Evolutionary conservation across 2,113 vertebrate species (phyloP).

Genomic region (Cynocephalus volans): DNA sequence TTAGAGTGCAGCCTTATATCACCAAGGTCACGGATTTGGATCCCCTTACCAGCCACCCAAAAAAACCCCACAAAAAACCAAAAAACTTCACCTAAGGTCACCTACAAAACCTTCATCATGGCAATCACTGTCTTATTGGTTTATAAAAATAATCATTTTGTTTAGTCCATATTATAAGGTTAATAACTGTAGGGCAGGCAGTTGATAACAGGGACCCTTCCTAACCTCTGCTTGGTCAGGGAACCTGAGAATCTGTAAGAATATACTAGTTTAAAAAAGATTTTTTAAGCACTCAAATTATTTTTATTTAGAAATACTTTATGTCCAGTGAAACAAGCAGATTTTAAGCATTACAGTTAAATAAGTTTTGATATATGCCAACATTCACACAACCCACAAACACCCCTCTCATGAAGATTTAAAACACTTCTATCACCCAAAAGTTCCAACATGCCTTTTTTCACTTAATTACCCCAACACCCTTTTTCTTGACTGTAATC

Average conservation of each 20-base stretch:
- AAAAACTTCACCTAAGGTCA: background rate
- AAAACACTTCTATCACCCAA: slow-evolving; percentile 34
- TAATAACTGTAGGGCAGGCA: background rate
- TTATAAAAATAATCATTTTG: background rate
- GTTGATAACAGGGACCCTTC: background rate
- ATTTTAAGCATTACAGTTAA: background rate
- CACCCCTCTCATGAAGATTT: background rate
- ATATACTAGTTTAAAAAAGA: background rate
- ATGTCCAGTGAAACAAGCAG: background rate
- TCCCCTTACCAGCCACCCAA: too few relatives aligned
- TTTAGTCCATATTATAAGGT: background rate
- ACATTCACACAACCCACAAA: background rate
- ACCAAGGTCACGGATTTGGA: too few relatives aligned
- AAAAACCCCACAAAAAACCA: too few relatives aligned
- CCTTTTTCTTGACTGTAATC: background rate
- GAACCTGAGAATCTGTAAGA: background rate
- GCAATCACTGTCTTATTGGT: background rate
- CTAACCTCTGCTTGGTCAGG: background rate
- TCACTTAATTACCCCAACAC: slow-evolving; percentile 24
- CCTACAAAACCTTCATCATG: background rate
- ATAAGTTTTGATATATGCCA: background rate
- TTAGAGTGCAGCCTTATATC: too few relatives aligned
- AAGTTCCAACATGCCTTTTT: slow-evolving; percentile 1
- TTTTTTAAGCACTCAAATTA: background rate
- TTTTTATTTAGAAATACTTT: slow-evolving; percentile 58